Percentiles rank a stretch among this genome's conserved stretches.
phyloP scores from a whole-genome alignment of 2,888 invertebrate species.

The Sinopyrophorus schimmeli region DNA sequence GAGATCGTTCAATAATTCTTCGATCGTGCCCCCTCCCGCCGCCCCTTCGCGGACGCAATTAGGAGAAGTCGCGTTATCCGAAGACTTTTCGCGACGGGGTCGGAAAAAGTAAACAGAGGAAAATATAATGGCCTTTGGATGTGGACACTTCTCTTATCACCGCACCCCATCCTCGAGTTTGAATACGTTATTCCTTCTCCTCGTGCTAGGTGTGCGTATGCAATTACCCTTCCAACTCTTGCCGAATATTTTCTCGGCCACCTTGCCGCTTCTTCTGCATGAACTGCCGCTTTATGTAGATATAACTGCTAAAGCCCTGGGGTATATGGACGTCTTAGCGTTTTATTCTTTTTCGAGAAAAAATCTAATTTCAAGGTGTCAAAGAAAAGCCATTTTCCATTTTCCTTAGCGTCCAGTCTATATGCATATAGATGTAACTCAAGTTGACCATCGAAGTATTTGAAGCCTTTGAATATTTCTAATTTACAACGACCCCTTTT shows the following conservation, averaged over 20 bases:
- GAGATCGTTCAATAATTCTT: no score
- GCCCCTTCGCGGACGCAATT: not conserved
- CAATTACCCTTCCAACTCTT: conserved; percentile 31
- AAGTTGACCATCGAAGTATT: conserved; percentile 52
- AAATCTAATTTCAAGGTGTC: conserved; percentile 59
- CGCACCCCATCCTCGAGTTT: conserved; percentile 39
- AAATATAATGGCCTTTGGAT: conserved; percentile 44
- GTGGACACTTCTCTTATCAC: conserved; percentile 44
- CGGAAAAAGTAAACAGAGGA: conserved; percentile 43
- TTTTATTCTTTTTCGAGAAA: conserved; percentile 54
- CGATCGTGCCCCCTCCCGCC: not conserved
- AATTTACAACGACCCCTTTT: not conserved
- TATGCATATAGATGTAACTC: conserved; percentile 40
- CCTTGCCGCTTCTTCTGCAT: conserved; percentile 42
- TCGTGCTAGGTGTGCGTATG: conserved; percentile 35
- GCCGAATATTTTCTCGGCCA: conserved; percentile 20
- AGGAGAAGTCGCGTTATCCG: conserved; percentile 25
- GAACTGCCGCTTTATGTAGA: conserved; percentile 48
- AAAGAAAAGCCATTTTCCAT: conserved; percentile 59
- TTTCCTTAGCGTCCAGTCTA: conserved; percentile 48
- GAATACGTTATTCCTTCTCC: conserved; percentile 39
- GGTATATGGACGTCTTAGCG: conserved; percentile 51
- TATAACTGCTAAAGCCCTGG: conserved; percentile 51
- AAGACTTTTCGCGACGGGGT: conserved; percentile 30
- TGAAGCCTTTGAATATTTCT: conserved; percentile 24